These are phyloP conservation scores for Sebastes nivosus DNA, from an alignment of 2,797 vertebrate genomes.

Conservation along the genomic window DNA sequence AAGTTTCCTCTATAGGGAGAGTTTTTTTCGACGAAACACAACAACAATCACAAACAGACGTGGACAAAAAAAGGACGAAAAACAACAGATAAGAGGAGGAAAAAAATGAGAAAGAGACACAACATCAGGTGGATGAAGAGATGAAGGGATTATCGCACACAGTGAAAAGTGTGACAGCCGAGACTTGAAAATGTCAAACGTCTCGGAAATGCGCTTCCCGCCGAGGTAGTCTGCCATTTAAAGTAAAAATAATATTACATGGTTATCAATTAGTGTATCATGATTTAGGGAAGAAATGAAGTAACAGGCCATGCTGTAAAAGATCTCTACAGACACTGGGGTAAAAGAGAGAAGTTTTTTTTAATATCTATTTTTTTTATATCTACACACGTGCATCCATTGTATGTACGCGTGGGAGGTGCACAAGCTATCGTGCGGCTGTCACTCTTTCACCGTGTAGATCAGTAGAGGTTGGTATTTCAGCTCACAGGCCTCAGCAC, in stretches of 20 bases:
- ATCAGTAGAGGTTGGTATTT: constrained; percentile 70
- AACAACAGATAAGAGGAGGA: constrained; percentile 76
- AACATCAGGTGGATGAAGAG: constrained; percentile 74
- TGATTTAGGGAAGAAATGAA: not conserved
- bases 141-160: constrained; percentile 53
- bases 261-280: not conserved
- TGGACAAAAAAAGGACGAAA: constrained; percentile 72
- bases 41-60: constrained; percentile 69
- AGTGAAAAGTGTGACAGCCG: constrained; percentile 74
- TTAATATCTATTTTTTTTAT: constrained; percentile 10
- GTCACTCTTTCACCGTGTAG: constrained; percentile 74
- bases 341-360: constrained; percentile 18
- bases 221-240: not conserved
- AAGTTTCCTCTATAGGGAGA: constrained; percentile 95
- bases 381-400: constrained; percentile 35
- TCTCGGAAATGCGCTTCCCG: not conserved
- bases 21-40: constrained; percentile 74
- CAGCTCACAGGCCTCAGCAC: constrained; percentile 75
- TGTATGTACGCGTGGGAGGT: constrained; percentile 63
- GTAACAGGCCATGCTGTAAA: not conserved
- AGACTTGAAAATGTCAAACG: constrained; percentile 29
- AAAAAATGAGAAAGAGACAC: constrained; percentile 74
- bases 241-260: not conserved
- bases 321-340: not conserved
- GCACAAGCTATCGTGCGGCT: constrained; percentile 60